Conservation (phyloP, 2,113 vertebrate genomes). For the Columba livia region DNA sequence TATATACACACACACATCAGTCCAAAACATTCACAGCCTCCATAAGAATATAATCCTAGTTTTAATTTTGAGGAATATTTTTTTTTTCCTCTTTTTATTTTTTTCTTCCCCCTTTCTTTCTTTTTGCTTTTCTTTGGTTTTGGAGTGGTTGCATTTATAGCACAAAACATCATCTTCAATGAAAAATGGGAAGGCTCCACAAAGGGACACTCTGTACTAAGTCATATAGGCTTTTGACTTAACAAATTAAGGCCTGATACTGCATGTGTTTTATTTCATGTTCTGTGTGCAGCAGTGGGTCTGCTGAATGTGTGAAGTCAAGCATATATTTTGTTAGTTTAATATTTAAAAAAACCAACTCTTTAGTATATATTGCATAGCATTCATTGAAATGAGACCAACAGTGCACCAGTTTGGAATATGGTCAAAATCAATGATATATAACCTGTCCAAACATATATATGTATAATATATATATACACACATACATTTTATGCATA, state of each 20-base stretch:
- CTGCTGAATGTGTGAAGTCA: not conserved
- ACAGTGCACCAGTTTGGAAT: not conserved
- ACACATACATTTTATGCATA: not conserved
- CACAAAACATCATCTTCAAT: not conserved
- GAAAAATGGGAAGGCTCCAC: not conserved
- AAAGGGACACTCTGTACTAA: not conserved
- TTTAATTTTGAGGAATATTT: constrained; percentile 29
- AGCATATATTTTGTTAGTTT: not conserved
- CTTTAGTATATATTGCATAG: not conserved
- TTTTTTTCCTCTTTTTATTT: not conserved
- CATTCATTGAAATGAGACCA: not conserved
- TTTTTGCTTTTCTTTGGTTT: not conserved
- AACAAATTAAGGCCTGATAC: not conserved
- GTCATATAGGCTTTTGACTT: not conserved
- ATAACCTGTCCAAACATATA: not conserved
- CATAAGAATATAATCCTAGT: not conserved
- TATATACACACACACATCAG: rapidly evolving
- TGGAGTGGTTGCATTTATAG: not conserved
- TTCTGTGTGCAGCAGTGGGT: not conserved
- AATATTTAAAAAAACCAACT: not conserved
- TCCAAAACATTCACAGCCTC: not conserved
- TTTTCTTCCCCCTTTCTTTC: not conserved
- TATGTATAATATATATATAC: not conserved
- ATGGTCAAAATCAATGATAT: not conserved
- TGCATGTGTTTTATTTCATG: not conserved